phyloP scores from a whole-genome alignment of 2,113 vertebrate genomes.

The Centrocercus urophasianus region DNA sequence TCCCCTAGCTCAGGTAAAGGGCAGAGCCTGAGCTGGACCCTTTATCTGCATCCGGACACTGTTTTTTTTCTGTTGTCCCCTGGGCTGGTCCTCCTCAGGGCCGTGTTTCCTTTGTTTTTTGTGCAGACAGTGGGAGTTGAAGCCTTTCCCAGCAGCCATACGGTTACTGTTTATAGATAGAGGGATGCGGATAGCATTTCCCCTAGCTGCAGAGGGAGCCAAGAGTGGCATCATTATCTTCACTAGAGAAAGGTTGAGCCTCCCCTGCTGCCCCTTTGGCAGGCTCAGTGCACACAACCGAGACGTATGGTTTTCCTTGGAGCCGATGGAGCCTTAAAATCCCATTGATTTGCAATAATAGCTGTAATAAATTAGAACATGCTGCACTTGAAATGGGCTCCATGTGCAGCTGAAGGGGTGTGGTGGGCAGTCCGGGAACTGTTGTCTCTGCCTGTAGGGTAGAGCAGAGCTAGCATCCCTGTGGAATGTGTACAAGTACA shows the following conservation, averaged over 20 bases:
- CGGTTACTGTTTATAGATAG: constrained; percentile 5
- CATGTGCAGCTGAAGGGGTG: neutral
- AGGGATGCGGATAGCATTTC: constrained; percentile 23
- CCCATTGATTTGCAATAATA: neutral
- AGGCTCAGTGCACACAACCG: fast-evolving
- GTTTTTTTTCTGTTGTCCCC: neutral
- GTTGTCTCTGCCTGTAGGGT: neutral
- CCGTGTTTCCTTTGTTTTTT: neutral
- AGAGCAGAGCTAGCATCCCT: fast-evolving
- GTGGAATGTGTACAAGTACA: fast-evolving
- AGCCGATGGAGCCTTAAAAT: neutral
- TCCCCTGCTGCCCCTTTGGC: neutral
- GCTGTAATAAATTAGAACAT: neutral
- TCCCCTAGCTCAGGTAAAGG: neutral
- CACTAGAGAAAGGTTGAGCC: neutral
- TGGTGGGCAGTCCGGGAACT: fast-evolving
- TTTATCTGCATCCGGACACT: neutral
- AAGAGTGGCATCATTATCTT: neutral
- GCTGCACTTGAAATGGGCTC: neutral
- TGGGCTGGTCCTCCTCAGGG: neutral
- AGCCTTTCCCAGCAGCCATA: neutral
- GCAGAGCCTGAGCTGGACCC: neutral
- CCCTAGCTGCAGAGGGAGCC: neutral
- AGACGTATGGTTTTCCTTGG: neutral
- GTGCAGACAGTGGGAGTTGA: constrained; percentile 20